These are phyloP conservation scores for Ethmia dodecea DNA, from an alignment of 2,888 invertebrate genomes.

Conservation along the genomic window DNA sequence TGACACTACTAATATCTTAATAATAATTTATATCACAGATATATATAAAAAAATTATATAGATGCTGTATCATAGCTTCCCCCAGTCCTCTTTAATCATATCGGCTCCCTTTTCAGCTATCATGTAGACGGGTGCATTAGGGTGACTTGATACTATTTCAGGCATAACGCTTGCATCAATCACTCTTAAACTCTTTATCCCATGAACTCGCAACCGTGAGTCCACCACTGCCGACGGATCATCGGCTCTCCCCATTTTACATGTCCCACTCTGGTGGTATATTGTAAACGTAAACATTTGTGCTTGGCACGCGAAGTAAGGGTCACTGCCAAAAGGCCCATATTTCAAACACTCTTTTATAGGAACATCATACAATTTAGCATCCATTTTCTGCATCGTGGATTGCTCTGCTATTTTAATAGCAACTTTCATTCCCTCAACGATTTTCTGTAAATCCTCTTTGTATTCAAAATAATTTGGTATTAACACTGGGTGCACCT, in stretches of 20 bases:
- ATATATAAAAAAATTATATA: neutral
- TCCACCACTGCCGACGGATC: constrained; percentile 82
- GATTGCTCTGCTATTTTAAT: constrained; percentile 77
- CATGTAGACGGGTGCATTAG: constrained; percentile 87
- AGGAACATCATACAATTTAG: constrained; percentile 77
- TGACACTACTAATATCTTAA: no score
- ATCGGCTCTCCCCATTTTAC: constrained; percentile 79
- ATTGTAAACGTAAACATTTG: constrained; percentile 83
- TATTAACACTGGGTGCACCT: constrained; percentile 83
- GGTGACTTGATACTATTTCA: constrained; percentile 85
- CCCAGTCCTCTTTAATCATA: constrained; percentile 80
- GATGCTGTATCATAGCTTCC: constrained; percentile 25
- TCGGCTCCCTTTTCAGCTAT: constrained; percentile 89
- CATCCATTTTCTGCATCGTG: constrained; percentile 76
- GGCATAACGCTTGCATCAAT: constrained; percentile 90
- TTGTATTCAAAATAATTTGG: constrained; percentile 85
- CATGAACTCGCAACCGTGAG: constrained; percentile 79
- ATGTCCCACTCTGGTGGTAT: constrained; percentile 82
- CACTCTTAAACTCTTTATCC: constrained; percentile 82
- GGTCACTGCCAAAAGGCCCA: constrained; percentile 79
- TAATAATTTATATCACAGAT: neutral
- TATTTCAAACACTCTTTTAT: constrained; percentile 78
- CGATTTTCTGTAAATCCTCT: constrained; percentile 80
- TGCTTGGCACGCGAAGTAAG: constrained; percentile 83
- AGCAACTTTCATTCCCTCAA: constrained; percentile 80